These are phyloP conservation scores for Anas acuta DNA, from an alignment of 2,797 vertebrate species.

Conservation along the genomic window DNA sequence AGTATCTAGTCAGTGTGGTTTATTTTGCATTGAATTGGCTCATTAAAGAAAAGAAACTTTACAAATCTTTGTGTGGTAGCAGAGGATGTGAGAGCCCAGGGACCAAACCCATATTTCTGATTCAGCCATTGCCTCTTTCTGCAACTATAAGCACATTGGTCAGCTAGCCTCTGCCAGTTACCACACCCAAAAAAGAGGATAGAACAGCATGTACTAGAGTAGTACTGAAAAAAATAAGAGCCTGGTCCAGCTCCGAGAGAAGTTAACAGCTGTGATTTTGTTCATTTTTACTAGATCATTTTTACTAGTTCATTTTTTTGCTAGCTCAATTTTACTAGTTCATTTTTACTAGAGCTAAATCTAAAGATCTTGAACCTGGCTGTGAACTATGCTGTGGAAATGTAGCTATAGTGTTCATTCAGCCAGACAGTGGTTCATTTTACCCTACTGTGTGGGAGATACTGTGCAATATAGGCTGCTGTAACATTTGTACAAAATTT, in stretches of 20 bases:
- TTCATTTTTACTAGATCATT: background rate
- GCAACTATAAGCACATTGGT: background rate
- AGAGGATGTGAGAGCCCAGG: background rate
- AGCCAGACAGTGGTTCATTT: background rate
- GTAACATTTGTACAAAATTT: background rate
- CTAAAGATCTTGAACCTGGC: background rate
- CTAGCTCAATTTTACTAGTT: too few species aligned
- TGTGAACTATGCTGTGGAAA: background rate
- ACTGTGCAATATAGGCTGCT: background rate
- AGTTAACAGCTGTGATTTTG: background rate
- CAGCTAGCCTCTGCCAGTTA: background rate
- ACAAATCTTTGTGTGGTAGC: background rate
- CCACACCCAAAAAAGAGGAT: background rate
- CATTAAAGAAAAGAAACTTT: background rate
- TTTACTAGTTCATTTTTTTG: too few species aligned
- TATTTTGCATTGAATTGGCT: slow-evolving; percentile 18
- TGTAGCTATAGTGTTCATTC: background rate
- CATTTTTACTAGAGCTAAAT: background rate
- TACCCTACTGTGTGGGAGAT: background rate
- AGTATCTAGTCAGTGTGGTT: background rate
- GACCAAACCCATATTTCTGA: background rate
- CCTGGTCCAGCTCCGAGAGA: background rate
- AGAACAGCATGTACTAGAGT: background rate
- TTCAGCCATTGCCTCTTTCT: background rate
- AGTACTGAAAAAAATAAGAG: background rate